Evolutionary conservation across 2,888 invertebrate genomes (phyloP).

Genomic region (Archaeoteleia sp.): DNA sequence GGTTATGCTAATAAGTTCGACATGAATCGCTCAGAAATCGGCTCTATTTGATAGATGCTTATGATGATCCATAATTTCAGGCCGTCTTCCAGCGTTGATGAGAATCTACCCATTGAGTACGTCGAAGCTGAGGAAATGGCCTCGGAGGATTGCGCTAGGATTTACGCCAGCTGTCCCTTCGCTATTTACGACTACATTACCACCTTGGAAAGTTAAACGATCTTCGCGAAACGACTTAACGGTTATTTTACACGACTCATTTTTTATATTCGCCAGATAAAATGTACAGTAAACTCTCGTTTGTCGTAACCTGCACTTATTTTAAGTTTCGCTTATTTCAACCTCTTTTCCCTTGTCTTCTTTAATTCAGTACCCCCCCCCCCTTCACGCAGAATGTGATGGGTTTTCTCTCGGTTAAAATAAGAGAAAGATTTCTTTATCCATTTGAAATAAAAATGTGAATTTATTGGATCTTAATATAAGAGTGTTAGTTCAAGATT

Average conservation of each 20-base stretch:
- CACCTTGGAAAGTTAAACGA: constrained; percentile 12
- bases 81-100: constrained; percentile 62
- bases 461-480: too few relatives aligned
- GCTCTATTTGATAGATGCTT: constrained; percentile 46
- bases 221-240: constrained; percentile 4
- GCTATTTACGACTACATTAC: constrained; percentile 67
- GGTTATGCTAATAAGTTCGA: constrained; percentile 40
- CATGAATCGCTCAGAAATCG: constrained; percentile 38
- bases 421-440: too few relatives aligned
- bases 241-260: constrained; percentile 1
- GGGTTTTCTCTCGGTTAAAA: too few relatives aligned
- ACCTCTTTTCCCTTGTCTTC: too few relatives aligned
- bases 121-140: constrained; percentile 53
- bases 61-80: constrained; percentile 56
- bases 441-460: too few relatives aligned
- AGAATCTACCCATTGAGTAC: constrained; percentile 60
- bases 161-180: constrained; percentile 63
- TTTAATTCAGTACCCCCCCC: too few relatives aligned
- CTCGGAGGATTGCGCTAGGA: constrained; percentile 52
- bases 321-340: too few relatives aligned
- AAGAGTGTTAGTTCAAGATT: too few relatives aligned
- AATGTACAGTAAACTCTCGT: too few relatives aligned
- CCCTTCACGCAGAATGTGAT: too few relatives aligned
- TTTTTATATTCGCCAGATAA: neutral
- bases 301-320: too few relatives aligned